Conservation (phyloP, 2,113 vertebrate genomes). For the Urocolius indicus region DNA sequence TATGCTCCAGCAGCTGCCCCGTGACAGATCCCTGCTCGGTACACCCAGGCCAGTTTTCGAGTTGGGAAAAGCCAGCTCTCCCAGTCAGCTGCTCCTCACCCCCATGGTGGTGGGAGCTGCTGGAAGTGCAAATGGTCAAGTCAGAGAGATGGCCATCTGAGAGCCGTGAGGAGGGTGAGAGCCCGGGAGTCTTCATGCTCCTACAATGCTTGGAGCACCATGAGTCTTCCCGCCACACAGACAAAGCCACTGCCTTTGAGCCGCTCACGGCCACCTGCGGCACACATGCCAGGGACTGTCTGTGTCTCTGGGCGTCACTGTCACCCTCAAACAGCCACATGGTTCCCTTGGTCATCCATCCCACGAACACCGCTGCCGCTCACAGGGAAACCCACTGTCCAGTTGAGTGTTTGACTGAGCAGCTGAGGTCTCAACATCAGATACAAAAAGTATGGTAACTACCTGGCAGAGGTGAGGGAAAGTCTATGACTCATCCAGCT, state of each 20-base stretch:
- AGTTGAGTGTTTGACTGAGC: not conserved
- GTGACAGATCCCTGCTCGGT: not conserved
- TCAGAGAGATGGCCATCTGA: not conserved
- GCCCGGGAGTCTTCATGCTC: too few relatives aligned
- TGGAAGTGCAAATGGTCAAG: not conserved
- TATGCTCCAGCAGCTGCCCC: not conserved
- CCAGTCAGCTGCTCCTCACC: not conserved
- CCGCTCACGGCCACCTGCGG: not conserved
- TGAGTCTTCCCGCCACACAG: not conserved
- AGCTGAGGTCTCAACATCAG: rapidly evolving
- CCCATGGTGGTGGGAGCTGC: not conserved
- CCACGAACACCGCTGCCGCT: rapidly evolving
- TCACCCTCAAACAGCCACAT: rapidly evolving
- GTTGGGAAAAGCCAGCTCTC: not conserved
- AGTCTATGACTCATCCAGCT: not conserved
- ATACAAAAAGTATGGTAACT: too few relatives aligned
- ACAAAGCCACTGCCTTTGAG: not conserved
- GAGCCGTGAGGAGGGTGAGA: not conserved
- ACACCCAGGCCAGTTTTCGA: not conserved
- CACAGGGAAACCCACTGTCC: rapidly evolving
- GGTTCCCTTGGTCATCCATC: rapidly evolving
- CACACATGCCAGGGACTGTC: not conserved
- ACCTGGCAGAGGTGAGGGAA: not conserved
- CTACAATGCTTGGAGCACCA: too few relatives aligned
- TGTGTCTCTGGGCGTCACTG: not conserved